Evolutionary conservation across 2,797 vertebrate species (phyloP), one percentile per base, ranked within the genome.

Genomic region (Anomalospiza imberbis): DNA sequence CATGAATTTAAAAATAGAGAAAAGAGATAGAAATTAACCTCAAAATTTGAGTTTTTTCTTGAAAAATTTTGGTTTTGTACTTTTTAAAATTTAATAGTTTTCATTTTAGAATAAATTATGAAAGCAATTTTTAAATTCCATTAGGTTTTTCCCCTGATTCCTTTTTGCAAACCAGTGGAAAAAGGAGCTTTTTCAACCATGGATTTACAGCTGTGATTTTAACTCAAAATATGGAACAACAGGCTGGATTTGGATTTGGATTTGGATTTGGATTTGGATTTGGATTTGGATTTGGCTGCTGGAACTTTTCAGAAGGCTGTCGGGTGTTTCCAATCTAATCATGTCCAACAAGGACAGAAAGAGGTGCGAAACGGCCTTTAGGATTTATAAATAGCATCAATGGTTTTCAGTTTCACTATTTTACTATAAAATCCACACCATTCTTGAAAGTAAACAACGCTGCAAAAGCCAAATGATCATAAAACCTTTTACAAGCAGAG

Each of bases 41-140:
- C 10, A 57, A 26, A 28, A 3, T 11, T 10, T 24, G 18, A 2
- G 1, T 0, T 7, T 34, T 53, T 26, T 44, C 11, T 13, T 10
- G 7, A 29, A 12, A 83, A 2, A 0, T 5, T 13, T 31, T 29
- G 16, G 9, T 16, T 9, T 6, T 22, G 0, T 11, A 7, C 17
- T 70, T 55, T 31, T 36, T 15, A 14, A 20, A 25, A 4, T 12
- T 65, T 10, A 14, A 13, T 25, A 17, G 1, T 19, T 55, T 75
- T 82, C 5, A 17, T 74, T 81, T 78, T 36, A 45, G 26, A 75
- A 34, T 3, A 26, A 65, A 67, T 1, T 5, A 8, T 5, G 9
- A 48, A 66, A 34, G 0, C 1, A n/a, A 3, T 6, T 7, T 2
- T 29, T 26, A 24, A 29, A 7, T 50, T 66, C 2, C 1, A 24